phyloP scores from a whole-genome alignment of 2,113 vertebrate genomes.

The Hipposideros armiger region DNA sequence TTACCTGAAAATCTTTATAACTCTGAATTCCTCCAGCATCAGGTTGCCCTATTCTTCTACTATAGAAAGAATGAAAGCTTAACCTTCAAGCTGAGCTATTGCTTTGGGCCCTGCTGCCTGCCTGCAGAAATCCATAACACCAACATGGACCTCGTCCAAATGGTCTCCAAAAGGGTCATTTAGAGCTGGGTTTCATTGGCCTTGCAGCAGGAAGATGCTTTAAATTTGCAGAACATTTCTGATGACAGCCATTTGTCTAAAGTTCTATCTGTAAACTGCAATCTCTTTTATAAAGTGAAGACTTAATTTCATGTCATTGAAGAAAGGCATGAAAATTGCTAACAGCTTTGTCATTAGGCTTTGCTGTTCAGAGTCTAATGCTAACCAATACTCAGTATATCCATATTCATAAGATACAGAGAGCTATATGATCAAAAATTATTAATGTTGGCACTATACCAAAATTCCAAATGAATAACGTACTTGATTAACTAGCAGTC shows the following conservation, averaged over 20 bases:
- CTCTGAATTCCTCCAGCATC: neutral
- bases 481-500: neutral
- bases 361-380: neutral
- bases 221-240: neutral
- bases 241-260: neutral
- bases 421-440: neutral
- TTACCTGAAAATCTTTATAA: neutral
- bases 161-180: neutral
- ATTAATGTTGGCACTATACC: neutral
- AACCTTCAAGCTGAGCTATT: neutral
- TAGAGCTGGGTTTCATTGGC: neutral
- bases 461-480: slow-evolving; percentile 5
- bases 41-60: neutral
- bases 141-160: neutral
- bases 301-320: neutral
- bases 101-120: neutral
- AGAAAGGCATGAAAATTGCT: neutral
- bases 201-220: neutral
- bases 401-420: neutral
- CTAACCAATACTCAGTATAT: neutral
- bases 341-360: neutral
- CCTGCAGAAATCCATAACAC: neutral
- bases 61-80: neutral
- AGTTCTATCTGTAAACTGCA: neutral
- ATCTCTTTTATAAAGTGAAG: neutral